Evolutionary conservation across 1,140 invertebrate species (phyloP), one percentile per base, ranked within the genome.

Genomic region (Plectus sambesii): DNA sequence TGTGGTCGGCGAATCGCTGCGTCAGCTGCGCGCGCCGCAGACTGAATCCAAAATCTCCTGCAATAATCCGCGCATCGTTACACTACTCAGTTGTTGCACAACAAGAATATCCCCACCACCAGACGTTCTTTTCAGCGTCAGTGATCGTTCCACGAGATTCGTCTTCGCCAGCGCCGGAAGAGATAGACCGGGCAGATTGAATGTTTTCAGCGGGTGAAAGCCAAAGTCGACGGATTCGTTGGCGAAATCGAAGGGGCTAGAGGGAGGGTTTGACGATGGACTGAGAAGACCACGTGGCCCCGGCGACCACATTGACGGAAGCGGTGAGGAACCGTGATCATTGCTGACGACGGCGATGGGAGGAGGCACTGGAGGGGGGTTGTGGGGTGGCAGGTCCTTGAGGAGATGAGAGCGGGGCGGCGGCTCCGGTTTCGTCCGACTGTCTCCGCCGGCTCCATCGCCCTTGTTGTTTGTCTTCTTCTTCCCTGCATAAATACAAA

Each of bases 11-110:
- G 2, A 42, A 47, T 29, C 67, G 62, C 15, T 72, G 66, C 43
- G 85, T 53, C 20, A 71, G 51, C 66, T 85, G 81, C 2, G 84
- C 84, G 56, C 87, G 79, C n/a, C 88, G 77, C 40, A 94, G 73
- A 35, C 85, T 89, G 65, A 94, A 93, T 1, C 89, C 89, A 70
- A 93, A 94, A 70, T 92, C 89, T 54, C 84, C 87, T 17, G 82
- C 25, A 49, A 45, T 35, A n/a, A n/a, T n/a, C n/a, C n/a, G n/a
- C n/a, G n/a, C n/a, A n/a, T n/a, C n/a, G n/a, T n/a, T 9, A 19
- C 44, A 41, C 20, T 24, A 36, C 15, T 39, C 36, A 5, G 19
- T 15, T 12, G 27, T 23, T 15, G n/a, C 17, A 26, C 26, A 55
- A 17, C 6, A 25, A 24, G n/a, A 2, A 58, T 45, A 36, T 12